phyloP scores from a whole-genome alignment of 2,888 invertebrate genomes.

The Brachylomia viminalis region DNA sequence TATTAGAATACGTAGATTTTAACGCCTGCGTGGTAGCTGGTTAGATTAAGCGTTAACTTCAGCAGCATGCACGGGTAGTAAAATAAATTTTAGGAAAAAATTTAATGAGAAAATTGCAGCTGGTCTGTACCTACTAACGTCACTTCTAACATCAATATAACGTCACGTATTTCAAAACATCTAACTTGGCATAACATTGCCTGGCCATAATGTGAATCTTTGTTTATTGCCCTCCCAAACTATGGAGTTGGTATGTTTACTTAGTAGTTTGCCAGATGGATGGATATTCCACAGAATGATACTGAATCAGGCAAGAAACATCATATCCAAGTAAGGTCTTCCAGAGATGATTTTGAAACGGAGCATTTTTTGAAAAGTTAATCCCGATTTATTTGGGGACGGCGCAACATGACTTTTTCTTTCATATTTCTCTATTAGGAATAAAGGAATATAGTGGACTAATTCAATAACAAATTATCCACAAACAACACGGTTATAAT shows the following conservation, averaged over 20 bases:
- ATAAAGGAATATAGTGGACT: neutral
- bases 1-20: conserved; percentile 67
- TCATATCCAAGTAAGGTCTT: neutral
- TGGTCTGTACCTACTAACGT: neutral
- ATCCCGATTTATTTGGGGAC: neutral
- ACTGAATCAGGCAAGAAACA: neutral
- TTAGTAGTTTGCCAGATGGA: neutral
- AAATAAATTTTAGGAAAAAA: neutral
- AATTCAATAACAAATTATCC: neutral
- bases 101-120: neutral
- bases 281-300: neutral
- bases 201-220: neutral
- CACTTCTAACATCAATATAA: no score
- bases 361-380: no score
- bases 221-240: neutral
- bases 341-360: neutral
- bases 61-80: neutral
- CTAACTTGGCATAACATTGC: neutral
- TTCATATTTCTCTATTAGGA: neutral
- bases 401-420: neutral
- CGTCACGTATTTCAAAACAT: no score
- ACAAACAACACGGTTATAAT: conserved; percentile 22
- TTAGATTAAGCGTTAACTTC: conserved; percentile 26
- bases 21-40: conserved; percentile 29
- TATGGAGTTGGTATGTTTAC: neutral